These are phyloP conservation scores for Trachemys scripta DNA, from an alignment of 2,113 vertebrate species.

Conservation along the genomic window DNA sequence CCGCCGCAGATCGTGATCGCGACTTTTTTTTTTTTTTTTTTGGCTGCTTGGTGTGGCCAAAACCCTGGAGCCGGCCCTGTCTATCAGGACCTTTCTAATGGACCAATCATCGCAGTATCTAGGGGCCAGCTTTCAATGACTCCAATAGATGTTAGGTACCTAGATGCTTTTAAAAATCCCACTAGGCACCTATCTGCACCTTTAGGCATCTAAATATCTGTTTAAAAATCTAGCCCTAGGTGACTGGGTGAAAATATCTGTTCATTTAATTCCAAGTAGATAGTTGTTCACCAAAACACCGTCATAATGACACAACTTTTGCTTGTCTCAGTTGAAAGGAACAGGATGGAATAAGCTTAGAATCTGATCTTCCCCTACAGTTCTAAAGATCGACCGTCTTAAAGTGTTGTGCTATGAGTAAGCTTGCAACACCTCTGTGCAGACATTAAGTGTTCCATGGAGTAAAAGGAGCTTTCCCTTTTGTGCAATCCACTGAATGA, in stretches of 20 bases:
- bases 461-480: background rate
- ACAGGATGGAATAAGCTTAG: background rate
- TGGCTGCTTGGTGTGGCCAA: too few species aligned
- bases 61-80: too few species aligned
- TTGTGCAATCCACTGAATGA: background rate
- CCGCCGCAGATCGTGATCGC: too few species aligned
- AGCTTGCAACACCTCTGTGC: background rate
- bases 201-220: background rate
- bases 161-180: background rate
- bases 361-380: background rate
- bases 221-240: background rate
- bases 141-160: background rate
- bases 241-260: background rate
- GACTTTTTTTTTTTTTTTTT: too few species aligned
- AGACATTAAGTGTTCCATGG: background rate
- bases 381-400: background rate
- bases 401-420: fast-evolving
- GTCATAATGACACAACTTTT: background rate
- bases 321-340: background rate
- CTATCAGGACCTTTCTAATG: background rate
- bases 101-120: background rate
- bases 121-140: background rate
- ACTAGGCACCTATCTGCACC: background rate
- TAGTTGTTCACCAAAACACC: background rate
- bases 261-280: background rate